Conservation (phyloP, 2,797 vertebrate genomes). For the Sarcophilus harrisii region DNA sequence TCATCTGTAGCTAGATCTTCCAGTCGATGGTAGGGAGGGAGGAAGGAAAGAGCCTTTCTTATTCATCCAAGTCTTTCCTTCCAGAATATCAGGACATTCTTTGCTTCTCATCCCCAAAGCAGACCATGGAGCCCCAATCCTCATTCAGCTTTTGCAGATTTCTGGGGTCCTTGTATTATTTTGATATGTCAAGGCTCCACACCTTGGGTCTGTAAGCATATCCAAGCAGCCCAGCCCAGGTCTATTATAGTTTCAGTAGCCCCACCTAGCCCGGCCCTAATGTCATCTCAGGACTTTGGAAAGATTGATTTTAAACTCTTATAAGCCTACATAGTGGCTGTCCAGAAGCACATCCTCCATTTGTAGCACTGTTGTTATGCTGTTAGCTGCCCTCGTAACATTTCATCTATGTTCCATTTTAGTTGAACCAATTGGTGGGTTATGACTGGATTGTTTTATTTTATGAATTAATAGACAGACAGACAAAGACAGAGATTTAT, state of each 20-base stretch:
- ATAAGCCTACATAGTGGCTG: not conserved
- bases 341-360: not conserved
- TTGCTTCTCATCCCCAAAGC: not conserved
- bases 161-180: not conserved
- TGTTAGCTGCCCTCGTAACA: not conserved
- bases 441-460: not conserved
- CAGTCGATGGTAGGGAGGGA: not conserved
- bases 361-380: not conserved
- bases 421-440: not conserved
- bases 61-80: not conserved
- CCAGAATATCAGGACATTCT: not conserved
- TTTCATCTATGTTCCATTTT: not conserved
- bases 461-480: not conserved
- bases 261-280: not conserved
- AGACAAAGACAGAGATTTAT: not conserved
- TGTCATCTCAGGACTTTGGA: not conserved
- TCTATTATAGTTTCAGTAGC: not conserved
- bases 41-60: not conserved
- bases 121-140: not conserved
- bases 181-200: not conserved
- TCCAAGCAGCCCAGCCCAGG: not conserved
- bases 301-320: not conserved
- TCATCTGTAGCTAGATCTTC: not conserved
- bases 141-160: not conserved
- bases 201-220: not conserved